Percentiles rank a stretch among this genome's conserved stretches.
phyloP scores from a whole-genome alignment of 2,888 invertebrate genomes.

The Malacosoma neustria region DNA sequence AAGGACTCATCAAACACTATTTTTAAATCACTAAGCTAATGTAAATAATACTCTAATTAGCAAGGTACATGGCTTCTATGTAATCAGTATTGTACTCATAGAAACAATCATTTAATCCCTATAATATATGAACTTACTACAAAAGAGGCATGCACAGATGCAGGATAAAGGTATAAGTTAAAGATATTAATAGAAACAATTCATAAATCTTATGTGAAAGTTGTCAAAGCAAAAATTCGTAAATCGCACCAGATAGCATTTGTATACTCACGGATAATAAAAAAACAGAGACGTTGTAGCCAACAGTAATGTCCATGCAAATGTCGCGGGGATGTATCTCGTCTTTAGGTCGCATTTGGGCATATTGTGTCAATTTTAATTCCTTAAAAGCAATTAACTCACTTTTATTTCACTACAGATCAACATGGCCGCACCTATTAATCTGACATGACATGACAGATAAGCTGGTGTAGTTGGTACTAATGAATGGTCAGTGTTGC shows the following conservation, averaged over 20 bases:
- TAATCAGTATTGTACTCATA: slow-evolving; percentile 7
- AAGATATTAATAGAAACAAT: slow-evolving; percentile 61
- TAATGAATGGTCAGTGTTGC: no score
- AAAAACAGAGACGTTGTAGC: slow-evolving; percentile 96
- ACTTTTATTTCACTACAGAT: slow-evolving; percentile 69
- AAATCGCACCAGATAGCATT: slow-evolving; percentile 46
- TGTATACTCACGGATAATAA: slow-evolving; percentile 95
- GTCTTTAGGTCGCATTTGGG: slow-evolving; percentile 98
- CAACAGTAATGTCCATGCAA: slow-evolving; percentile 97
- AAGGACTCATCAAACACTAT: slow-evolving; percentile 1
- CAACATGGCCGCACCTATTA: slow-evolving; percentile 79
- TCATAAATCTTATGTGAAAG: slow-evolving; percentile 63
- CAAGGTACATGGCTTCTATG: slow-evolving; percentile 18
- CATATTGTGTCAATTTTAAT: slow-evolving; percentile 79
- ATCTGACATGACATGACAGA: slow-evolving; percentile 50
- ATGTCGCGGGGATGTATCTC: slow-evolving; percentile 97
- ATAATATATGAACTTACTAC: slow-evolving; percentile 11
- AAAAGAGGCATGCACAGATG: neutral
- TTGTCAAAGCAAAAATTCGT: slow-evolving; percentile 61
- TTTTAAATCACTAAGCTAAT: slow-evolving; percentile 11
- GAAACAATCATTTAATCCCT: slow-evolving; percentile 17
- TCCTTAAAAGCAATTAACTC: slow-evolving; percentile 61
- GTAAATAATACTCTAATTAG: slow-evolving; percentile 23
- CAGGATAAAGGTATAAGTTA: slow-evolving; percentile 34
- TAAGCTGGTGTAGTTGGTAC: slow-evolving; percentile 18